phyloP scores from a whole-genome alignment of 2,797 vertebrate genomes.

The Alauda arvensis region DNA sequence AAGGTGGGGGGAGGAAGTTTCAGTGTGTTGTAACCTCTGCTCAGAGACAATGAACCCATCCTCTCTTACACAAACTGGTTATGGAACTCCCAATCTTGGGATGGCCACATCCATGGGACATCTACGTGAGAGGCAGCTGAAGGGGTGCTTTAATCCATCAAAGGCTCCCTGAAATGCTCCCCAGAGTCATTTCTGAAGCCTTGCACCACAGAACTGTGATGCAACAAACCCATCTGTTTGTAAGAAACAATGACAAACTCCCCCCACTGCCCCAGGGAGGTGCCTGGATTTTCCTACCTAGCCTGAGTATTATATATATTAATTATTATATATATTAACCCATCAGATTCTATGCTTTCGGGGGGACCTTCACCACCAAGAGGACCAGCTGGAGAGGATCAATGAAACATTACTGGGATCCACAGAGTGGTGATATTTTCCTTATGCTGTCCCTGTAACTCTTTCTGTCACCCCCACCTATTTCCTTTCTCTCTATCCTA shows the following conservation, averaged over 20 bases:
- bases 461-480: neutral
- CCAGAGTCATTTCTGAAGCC: neutral
- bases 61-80: neutral
- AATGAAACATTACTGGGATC: neutral
- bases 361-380: neutral
- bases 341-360: neutral
- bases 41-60: neutral
- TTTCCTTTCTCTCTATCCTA: neutral
- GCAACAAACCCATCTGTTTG: neutral
- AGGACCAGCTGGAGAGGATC: neutral
- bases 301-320: no score
- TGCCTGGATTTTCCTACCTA: neutral
- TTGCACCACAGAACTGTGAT: neutral
- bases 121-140: neutral
- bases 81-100: neutral
- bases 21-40: neutral
- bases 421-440: neutral
- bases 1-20: accelerated
- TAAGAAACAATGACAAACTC: neutral
- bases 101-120: neutral
- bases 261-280: neutral
- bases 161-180: neutral
- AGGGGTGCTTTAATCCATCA: neutral
- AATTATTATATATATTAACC: neutral
- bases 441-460: neutral